These are phyloP conservation scores for Andrena bucephala DNA, from an alignment of 2,888 invertebrate species.

Conservation along the genomic window DNA sequence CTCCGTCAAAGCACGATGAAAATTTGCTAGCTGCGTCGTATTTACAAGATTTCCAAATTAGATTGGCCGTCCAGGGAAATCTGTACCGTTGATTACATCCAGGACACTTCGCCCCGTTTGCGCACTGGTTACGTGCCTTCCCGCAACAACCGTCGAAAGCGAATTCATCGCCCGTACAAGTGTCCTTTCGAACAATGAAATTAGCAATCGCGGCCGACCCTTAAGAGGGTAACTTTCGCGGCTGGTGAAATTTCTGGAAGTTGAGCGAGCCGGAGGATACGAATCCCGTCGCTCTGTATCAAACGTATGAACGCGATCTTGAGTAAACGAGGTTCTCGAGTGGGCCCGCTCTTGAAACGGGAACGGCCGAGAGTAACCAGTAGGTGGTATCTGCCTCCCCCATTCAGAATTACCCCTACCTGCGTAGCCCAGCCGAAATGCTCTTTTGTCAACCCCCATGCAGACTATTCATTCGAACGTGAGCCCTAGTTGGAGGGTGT, in stretches of 20 bases:
- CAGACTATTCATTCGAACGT: not conserved
- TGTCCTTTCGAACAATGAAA: conserved; percentile 13
- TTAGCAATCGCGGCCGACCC: not conserved
- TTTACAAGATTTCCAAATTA: too few relatives aligned
- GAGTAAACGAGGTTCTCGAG: conserved; percentile 33
- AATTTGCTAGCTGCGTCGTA: too few relatives aligned
- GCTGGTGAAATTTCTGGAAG: conserved; percentile 6
- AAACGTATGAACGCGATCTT: conserved; percentile 31
- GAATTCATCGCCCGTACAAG: not conserved
- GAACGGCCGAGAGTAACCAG: conserved; percentile 22
- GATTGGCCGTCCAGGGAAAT: not conserved
- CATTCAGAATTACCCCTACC: conserved; percentile 21
- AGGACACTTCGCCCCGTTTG: not conserved
- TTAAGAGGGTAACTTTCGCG: not conserved
- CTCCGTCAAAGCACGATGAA: too few relatives aligned
- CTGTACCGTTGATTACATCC: not conserved
- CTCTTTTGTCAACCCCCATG: not conserved
- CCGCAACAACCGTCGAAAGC: not conserved
- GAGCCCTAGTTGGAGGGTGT: not conserved
- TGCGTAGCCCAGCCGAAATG: not conserved
- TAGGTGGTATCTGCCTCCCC: conserved; percentile 21
- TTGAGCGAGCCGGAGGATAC: conserved; percentile 4
- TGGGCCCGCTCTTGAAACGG: conserved; percentile 16
- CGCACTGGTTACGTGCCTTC: not conserved
- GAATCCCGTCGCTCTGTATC: conserved; percentile 14